A percentile compares a stretch with the other conserved stretches of the same genome.
phyloP scores from a whole-genome alignment of 2,113 vertebrate genomes.

The Indicator indicator region DNA sequence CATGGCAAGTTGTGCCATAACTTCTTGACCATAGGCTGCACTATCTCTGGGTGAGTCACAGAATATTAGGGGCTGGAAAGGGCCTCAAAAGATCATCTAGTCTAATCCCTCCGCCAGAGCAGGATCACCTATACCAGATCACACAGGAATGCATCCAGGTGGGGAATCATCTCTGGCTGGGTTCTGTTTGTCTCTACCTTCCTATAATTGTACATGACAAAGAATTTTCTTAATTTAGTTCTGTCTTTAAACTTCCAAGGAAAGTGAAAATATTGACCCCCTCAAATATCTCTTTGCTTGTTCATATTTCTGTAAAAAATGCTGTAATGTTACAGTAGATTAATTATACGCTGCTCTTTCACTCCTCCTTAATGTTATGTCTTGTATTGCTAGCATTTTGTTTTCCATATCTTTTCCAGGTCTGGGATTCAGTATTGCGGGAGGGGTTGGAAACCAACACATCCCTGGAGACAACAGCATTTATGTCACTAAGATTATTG shows the following conservation, averaged over 20 bases:
- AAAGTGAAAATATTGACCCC: background rate
- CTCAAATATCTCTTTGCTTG: background rate
- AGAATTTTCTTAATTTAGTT: background rate
- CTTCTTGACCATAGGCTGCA: rapidly evolving
- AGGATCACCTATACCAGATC: too few relatives aligned
- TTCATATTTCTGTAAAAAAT: background rate
- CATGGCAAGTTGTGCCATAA: background rate
- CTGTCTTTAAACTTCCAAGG: background rate
- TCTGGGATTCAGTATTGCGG: constrained; percentile 96
- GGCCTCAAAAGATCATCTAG: too few relatives aligned
- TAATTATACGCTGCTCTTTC: background rate
- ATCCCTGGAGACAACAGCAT: constrained; percentile 99
- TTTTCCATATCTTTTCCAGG: constrained; percentile 73
- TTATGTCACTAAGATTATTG: constrained; percentile 97
- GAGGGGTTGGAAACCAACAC: constrained; percentile 97
- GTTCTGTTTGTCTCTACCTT: background rate
- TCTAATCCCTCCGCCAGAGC: too few relatives aligned
- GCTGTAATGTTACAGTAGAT: background rate
- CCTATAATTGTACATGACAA: background rate
- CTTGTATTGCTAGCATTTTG: background rate
- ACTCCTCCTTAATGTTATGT: background rate
- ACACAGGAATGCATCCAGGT: too few relatives aligned
- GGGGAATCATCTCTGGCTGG: background rate
- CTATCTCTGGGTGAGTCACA: background rate
- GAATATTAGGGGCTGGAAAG: too few relatives aligned